A percentile compares a stretch with the other conserved stretches of the same genome.
Conservation (phyloP, 2,888 invertebrate species). For the Rhagonycha lutea region DNA sequence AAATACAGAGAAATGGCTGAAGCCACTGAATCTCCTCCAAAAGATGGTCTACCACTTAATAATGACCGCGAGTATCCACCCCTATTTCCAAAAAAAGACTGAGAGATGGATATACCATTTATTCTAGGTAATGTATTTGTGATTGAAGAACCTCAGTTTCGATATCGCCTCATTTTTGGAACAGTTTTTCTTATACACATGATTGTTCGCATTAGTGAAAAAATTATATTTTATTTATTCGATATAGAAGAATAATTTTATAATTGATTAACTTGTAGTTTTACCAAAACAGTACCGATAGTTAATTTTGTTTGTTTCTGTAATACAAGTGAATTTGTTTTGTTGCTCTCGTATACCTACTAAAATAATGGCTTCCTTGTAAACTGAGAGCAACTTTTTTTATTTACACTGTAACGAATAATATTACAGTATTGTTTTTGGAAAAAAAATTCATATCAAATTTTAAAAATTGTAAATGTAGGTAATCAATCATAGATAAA, state of each 20-base stretch:
- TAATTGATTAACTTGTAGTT: not conserved
- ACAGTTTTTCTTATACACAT: slow-evolving; percentile 48
- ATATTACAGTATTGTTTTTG: not conserved
- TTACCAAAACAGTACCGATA: not conserved
- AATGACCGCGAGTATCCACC: slow-evolving; percentile 86
- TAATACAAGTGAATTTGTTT: not conserved
- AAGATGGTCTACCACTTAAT: slow-evolving; percentile 73
- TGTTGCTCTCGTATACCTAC: not conserved
- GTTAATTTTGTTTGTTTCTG: not conserved
- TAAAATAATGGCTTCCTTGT: not conserved
- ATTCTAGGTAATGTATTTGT: slow-evolving; percentile 31
- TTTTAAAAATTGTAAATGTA: not conserved
- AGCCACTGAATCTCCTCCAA: slow-evolving; percentile 71
- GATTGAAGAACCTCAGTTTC: slow-evolving; percentile 29
- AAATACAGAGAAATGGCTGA: slow-evolving; percentile 75
- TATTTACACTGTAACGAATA: not conserved
- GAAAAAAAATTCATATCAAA: not conserved
- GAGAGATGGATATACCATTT: slow-evolving; percentile 42
- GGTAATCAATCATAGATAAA: not conserved
- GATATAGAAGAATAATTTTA: slow-evolving; percentile 37
- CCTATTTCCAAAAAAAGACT: slow-evolving; percentile 66
- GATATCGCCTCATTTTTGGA: slow-evolving; percentile 46
- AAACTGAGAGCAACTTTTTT: not conserved
- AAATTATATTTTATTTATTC: slow-evolving; percentile 48
- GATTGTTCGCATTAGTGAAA: slow-evolving; percentile 48